A percentile compares a stretch with the other conserved stretches of the same genome.
These are phyloP conservation scores for Chrysemys picta DNA, from an alignment of 2,113 vertebrate genomes.

Conservation along the genomic window DNA sequence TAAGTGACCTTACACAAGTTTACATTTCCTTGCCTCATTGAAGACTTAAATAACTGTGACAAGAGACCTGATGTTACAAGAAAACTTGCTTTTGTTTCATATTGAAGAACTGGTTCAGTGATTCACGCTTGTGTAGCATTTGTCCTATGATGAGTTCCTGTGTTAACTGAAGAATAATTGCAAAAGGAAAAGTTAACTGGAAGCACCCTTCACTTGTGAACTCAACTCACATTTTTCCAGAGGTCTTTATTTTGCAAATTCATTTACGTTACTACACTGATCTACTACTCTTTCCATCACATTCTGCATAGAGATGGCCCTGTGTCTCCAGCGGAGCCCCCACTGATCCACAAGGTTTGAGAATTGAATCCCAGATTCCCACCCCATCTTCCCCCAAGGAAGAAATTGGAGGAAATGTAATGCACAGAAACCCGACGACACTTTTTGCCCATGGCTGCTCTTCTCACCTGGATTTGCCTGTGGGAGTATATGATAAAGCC, in stretches of 20 bases:
- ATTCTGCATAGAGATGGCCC: background rate
- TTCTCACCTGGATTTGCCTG: background rate
- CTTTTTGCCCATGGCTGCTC: background rate
- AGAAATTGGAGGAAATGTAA: background rate
- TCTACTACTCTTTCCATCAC: background rate
- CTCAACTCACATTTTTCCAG: background rate
- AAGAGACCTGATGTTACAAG: background rate
- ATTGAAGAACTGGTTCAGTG: background rate
- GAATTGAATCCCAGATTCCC: background rate
- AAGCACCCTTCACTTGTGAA: background rate
- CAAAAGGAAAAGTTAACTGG: background rate
- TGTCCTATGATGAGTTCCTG: background rate
- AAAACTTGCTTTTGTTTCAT: background rate
- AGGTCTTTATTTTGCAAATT: slow-evolving; percentile 13
- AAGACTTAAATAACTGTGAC: background rate
- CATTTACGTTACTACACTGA: background rate
- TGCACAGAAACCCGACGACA: background rate
- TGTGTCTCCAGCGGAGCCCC: background rate
- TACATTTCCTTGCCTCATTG: background rate
- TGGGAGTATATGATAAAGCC: background rate
- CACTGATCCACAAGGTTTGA: background rate
- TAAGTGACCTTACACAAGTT: background rate
- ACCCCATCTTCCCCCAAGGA: background rate
- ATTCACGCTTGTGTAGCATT: background rate
- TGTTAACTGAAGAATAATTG: background rate